Conservation (phyloP, 2,113 vertebrate species). For the Callopanchax toddi region DNA sequence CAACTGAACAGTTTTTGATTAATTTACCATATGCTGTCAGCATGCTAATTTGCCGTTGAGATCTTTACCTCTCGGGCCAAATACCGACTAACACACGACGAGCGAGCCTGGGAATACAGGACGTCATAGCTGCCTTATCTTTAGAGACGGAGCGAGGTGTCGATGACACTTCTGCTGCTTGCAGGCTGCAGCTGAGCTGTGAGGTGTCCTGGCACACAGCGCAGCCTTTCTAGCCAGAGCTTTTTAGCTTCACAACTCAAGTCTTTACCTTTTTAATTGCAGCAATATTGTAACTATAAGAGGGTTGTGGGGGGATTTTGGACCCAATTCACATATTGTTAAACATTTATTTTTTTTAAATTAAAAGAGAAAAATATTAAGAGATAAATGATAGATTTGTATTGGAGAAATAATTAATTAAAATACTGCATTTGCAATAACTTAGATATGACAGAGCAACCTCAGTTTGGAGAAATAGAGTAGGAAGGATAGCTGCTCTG, state of each 20-base stretch:
- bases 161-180: conserved; percentile 69
- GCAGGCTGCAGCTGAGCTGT: conserved; percentile 74
- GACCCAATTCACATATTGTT: too few relatives aligned
- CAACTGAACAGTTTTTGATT: conserved; percentile 38
- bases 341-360: too few relatives aligned
- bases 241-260: conserved; percentile 45
- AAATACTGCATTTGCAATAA: too few relatives aligned
- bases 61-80: conserved; percentile 56
- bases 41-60: conserved; percentile 53
- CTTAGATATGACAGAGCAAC: too few relatives aligned
- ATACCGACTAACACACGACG: conserved; percentile 55
- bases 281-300: conserved; percentile 3
- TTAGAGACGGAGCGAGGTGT: conserved; percentile 73
- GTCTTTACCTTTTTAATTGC: conserved; percentile 55
- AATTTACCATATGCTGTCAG: conserved; percentile 57
- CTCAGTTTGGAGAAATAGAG: too few relatives aligned
- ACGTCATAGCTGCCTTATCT: conserved; percentile 71
- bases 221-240: conserved; percentile 55
- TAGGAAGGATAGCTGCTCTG: too few relatives aligned
- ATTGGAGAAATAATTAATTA: too few relatives aligned
- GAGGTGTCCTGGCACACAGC: conserved; percentile 72
- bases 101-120: conserved; percentile 52
- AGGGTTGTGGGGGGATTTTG: not conserved
- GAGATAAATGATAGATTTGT: too few relatives aligned
- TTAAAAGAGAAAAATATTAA: too few relatives aligned